A percentile compares a stretch with the other conserved stretches of the same genome.
Evolutionary conservation across 2,888 invertebrate genomes (phyloP).

Genomic region (Sphinx pinastri): DNA sequence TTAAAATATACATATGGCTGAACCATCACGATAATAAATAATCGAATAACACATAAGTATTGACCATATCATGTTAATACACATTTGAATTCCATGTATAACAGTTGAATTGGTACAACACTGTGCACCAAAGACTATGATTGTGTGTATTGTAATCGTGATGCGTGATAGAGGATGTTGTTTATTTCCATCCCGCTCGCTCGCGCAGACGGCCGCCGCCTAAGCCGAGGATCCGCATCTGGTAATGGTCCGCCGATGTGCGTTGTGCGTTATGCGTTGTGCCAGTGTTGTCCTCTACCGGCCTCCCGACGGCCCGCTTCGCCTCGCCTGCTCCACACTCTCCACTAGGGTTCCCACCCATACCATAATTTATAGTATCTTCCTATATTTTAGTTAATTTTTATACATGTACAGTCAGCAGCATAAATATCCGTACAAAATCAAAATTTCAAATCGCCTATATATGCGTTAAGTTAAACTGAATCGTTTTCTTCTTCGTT

Average conservation of each 20-base stretch:
- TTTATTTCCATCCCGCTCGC: slow-evolving; percentile 84
- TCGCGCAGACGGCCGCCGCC: slow-evolving; percentile 91
- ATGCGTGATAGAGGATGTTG: slow-evolving; percentile 62
- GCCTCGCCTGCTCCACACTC: slow-evolving; percentile 38
- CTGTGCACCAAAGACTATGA: not conserved
- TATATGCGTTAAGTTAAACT: too few relatives aligned
- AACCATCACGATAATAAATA: not conserved
- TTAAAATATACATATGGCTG: not conserved
- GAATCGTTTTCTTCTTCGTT: too few relatives aligned
- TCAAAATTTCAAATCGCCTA: too few relatives aligned
- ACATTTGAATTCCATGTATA: not conserved
- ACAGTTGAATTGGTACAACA: slow-evolving; percentile 6
- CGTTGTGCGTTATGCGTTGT: slow-evolving; percentile 16
- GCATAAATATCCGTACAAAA: too few relatives aligned
- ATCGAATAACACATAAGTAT: slow-evolving; percentile 8
- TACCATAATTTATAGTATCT: too few relatives aligned
- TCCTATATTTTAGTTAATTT: too few relatives aligned
- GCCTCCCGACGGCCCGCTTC: slow-evolving; percentile 68
- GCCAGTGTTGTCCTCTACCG: slow-evolving; percentile 60
- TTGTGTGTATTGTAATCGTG: slow-evolving; percentile 20
- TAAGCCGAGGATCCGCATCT: slow-evolving; percentile 96
- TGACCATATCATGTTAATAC: not conserved
- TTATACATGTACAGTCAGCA: too few relatives aligned
- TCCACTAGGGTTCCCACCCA: not conserved
- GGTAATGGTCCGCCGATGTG: slow-evolving; percentile 85